Evolutionary conservation across 2,888 invertebrate species (phyloP), one percentile per base, ranked within the genome.

Genomic region (Apodemia mormo): DNA sequence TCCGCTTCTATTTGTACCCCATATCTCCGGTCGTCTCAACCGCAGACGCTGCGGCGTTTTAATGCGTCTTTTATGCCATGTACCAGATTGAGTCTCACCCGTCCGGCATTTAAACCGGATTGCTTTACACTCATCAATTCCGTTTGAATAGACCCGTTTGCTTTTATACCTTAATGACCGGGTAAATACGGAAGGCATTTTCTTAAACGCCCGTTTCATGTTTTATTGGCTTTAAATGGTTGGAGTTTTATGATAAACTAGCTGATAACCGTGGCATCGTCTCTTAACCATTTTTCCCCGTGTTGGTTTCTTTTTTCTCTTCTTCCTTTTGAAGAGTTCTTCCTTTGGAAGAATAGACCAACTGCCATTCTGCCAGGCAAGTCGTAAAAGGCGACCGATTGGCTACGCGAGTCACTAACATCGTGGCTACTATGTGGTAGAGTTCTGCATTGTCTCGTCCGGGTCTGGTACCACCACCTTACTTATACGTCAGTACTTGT

Each of bases 141-240:
- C 76, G 78, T 77, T 85, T 86, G 89, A 88, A 88, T 88, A 85
- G 85, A 85, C 81, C 85, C 78, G 82, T 87, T 85, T 79, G 82
- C 85, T 86, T 89, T 89, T 87, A 89, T 85, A 84, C 81, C 52
- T 78, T 86, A 87, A 88, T 87, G 87, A 85, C 85, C 86, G 82
- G 78, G 85, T 85, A 87, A 87, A 86, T 82, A 81, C 81, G 78
- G 80, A 78, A 74, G 72, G 68, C 68, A 66, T 70, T 69, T 68
- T 64, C 69, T 68, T 71, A 68, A 69, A 72, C 67, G 52, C 65
- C 68, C 61, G 61, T 64, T 64, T 64, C 37, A 33, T 14, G 61
- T 64, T 64, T 64, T 64, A 64, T 64, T 64, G 61, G 61, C 61
- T 64, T 64, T 64, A 33, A 64, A 64, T 64, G 61, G 61, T 37